Conservation (phyloP, 1,140 invertebrate genomes). For the Pygmarrhopalites habei region DNA sequence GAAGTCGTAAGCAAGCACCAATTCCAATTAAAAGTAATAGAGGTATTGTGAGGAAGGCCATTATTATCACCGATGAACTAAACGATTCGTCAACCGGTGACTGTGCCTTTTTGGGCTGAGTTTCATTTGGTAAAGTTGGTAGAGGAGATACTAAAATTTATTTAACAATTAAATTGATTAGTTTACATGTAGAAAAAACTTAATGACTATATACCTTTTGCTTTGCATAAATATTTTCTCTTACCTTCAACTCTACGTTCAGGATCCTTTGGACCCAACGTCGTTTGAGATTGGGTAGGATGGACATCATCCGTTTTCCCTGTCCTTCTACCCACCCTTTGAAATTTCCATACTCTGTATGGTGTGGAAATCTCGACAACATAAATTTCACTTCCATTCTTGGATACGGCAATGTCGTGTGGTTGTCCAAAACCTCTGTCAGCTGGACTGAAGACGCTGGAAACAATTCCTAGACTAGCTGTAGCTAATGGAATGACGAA, state of each 20-base stretch:
- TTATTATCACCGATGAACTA: constrained; percentile 35
- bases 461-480: constrained; percentile 47
- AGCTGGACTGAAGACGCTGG: constrained; percentile 55
- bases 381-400: constrained; percentile 61
- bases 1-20: constrained; percentile 30
- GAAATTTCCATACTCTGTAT: no score
- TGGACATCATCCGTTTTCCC: no score
- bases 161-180: no score
- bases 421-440: constrained; percentile 56
- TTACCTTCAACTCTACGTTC: constrained; percentile 3
- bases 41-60: constrained; percentile 39
- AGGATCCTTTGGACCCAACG: constrained; percentile 6
- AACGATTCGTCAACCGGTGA: constrained; percentile 24
- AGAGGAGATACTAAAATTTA: background rate
- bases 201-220: no score
- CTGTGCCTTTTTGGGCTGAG: constrained; percentile 2
- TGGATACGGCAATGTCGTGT: constrained; percentile 64
- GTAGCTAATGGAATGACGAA: constrained; percentile 56
- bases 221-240: no score
- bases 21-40: constrained; percentile 35
- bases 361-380: constrained; percentile 43
- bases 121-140: constrained; percentile 11
- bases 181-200: no score
- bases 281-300: background rate
- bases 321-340: no score